Evolutionary conservation across 2,888 invertebrate genomes (phyloP), one percentile per base, ranked within the genome.

Genomic region (Phoronis australis): DNA sequence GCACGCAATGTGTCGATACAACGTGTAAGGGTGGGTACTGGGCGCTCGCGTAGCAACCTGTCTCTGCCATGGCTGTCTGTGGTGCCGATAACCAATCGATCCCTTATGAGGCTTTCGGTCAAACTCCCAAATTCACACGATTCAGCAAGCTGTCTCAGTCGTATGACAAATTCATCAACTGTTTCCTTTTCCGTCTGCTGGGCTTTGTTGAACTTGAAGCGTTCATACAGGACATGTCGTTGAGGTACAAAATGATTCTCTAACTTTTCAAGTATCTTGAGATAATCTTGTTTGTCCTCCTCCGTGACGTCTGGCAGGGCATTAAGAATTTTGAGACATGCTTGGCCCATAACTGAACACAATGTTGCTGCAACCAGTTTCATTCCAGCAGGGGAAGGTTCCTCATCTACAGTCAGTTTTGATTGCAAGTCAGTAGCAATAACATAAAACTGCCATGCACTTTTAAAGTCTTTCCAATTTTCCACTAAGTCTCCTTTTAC

Each of bases 121-220:
- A 41, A 18, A 15, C 1, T 25, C n/a, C 31, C 47, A 41, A 31
- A 47, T 41, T 47, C 47, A 47, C 47, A 47, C 9, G 47, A n/a
- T n/a, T 42, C 42, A n/a, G 47, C 27, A n/a, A 47, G 23, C 31
- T 42, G 47, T 4, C 42, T 3, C 26, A 47, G 22, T 47, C 42
- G 26, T 2, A 42, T 22, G 15, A 47, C 42, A 35, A 31, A 47
- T 35, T 47, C 26, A 41, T 47, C 42, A 9, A 42, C 42, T 37
- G n/a, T 42, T 22, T 47, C 42, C 4, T 4, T 2, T 5, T 41
- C 42, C 21, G 3, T 20, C 22, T 47, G 47, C 27, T 18, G 3
- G 4, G 42, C 18, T 9, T 35, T 12, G 31, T 31, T 31, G 15
- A 31, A 31, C 31, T 31, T 31, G 15, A 12, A 31, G 9, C 31